Evolutionary conservation across 2,888 invertebrate species (phyloP).

Genomic region (Tetramorium bicarinatum): DNA sequence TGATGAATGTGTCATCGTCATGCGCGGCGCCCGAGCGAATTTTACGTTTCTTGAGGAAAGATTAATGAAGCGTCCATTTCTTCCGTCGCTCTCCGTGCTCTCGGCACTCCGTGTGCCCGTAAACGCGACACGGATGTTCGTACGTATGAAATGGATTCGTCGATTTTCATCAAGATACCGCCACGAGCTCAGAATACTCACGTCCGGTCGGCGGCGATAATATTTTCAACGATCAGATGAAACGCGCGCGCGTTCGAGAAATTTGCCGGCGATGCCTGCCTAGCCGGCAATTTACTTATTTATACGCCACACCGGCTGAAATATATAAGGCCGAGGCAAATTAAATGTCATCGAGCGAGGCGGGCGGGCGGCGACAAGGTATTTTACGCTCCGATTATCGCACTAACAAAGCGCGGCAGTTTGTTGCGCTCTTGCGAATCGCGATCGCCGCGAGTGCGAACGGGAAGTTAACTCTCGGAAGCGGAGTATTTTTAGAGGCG

Average conservation of each 20-base stretch:
- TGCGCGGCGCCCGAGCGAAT: not conserved
- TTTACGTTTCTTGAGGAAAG: conserved; percentile 8
- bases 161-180: conserved; percentile 38
- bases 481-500: conserved; percentile 26
- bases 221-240: not conserved
- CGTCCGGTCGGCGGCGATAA: not conserved
- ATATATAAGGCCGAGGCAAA: not conserved
- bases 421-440: conserved; percentile 16
- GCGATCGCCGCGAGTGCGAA: conserved; percentile 13
- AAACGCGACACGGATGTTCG: not conserved
- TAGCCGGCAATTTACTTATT: not conserved
- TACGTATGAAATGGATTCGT: conserved; percentile 20
- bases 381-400: conserved; percentile 43
- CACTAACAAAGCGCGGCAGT: conserved; percentile 32
- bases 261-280: not conserved
- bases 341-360: conserved; percentile 34
- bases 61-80: conserved; percentile 23
- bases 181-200: not conserved
- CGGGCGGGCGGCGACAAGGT: conserved; percentile 18
- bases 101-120: not conserved
- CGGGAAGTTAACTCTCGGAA: conserved; percentile 32
- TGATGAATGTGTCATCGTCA: conserved; percentile 44
- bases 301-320: not conserved
- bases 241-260: not conserved
- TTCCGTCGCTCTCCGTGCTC: not conserved